phyloP scores from a whole-genome alignment of 2,113 vertebrate genomes.

The Catagonus wagneri region DNA sequence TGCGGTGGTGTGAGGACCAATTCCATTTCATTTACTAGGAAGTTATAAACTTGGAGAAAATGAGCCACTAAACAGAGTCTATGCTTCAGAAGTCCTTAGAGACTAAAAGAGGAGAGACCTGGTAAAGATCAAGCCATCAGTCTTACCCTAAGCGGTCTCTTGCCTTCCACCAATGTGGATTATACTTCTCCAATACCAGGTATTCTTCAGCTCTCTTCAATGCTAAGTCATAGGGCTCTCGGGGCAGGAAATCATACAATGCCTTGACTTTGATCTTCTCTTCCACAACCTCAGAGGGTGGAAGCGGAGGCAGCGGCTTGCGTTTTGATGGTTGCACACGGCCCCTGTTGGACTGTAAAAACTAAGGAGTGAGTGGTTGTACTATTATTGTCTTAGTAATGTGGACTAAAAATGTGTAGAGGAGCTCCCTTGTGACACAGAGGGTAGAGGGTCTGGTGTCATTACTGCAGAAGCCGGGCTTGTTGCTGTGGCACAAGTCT shows the following conservation, averaged over 20 bases:
- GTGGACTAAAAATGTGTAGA: neutral
- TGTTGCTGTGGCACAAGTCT: too few relatives aligned
- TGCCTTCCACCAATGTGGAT: slow-evolving; percentile 94
- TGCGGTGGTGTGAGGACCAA: rapidly evolving
- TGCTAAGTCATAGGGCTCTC: slow-evolving; percentile 86
- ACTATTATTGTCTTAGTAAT: neutral
- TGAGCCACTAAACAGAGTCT: neutral
- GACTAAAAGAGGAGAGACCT: neutral
- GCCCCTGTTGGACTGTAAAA: slow-evolving; percentile 79
- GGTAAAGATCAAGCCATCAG: neutral
- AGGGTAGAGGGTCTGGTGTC: too few relatives aligned
- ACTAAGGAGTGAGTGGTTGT: neutral
- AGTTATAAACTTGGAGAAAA: neutral
- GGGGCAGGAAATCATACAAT: slow-evolving; percentile 91
- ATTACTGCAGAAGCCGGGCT: too few relatives aligned
- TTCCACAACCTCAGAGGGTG: slow-evolving; percentile 74
- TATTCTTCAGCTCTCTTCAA: slow-evolving; percentile 91
- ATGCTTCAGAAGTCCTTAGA: neutral
- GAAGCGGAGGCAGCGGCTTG: slow-evolving; percentile 89
- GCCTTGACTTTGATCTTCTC: slow-evolving; percentile 88
- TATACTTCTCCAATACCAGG: slow-evolving; percentile 90
- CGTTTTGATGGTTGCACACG: slow-evolving; percentile 77
- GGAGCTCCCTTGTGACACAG: too few relatives aligned
- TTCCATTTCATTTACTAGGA: neutral
- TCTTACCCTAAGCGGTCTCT: slow-evolving; percentile 91